Evolutionary conservation across 2,888 invertebrate species (phyloP).

Genomic region (Gasteruption jaculator): DNA sequence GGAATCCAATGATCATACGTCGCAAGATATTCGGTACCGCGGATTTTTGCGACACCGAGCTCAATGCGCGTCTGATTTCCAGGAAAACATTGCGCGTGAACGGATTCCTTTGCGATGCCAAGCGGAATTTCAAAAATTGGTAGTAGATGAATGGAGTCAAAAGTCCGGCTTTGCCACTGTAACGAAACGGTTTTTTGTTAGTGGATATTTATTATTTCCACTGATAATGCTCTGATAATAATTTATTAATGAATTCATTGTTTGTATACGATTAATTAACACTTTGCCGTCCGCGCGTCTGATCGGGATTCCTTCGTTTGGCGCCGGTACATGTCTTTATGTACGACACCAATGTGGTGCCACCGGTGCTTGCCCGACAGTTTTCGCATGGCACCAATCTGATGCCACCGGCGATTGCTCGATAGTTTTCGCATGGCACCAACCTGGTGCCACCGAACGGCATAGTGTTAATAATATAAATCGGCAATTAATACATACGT

Average conservation of each 20-base stretch:
- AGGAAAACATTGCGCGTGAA: conserved; percentile 90
- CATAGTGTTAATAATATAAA: too few species aligned
- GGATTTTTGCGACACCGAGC: conserved; percentile 65
- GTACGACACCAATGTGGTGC: too few species aligned
- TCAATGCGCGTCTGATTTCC: conserved; percentile 74
- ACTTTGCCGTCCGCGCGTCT: too few species aligned
- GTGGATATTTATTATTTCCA: conserved; percentile 5
- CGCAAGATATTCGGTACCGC: conserved; percentile 66
- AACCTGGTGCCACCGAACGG: too few species aligned
- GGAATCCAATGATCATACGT: conserved; percentile 58
- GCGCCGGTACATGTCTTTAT: too few species aligned
- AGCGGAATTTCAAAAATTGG: conserved; percentile 89
- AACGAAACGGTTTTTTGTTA: conserved; percentile 31
- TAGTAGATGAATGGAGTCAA: conserved; percentile 95
- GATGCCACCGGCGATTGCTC: too few species aligned
- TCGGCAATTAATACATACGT: conserved; percentile 71
- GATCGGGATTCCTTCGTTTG: too few species aligned
- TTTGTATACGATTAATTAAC: too few species aligned
- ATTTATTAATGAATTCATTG: conserved; percentile 9
- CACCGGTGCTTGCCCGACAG: too few species aligned
- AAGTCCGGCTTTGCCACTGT: conserved; percentile 84
- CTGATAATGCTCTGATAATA: conserved; percentile 2
- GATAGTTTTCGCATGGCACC: too few species aligned
- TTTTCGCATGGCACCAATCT: too few species aligned
- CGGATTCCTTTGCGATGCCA: conserved; percentile 92